Evolutionary conservation across 2,113 vertebrate species (phyloP), one percentile per base, ranked within the genome.

Genomic region (Apus apus): DNA sequence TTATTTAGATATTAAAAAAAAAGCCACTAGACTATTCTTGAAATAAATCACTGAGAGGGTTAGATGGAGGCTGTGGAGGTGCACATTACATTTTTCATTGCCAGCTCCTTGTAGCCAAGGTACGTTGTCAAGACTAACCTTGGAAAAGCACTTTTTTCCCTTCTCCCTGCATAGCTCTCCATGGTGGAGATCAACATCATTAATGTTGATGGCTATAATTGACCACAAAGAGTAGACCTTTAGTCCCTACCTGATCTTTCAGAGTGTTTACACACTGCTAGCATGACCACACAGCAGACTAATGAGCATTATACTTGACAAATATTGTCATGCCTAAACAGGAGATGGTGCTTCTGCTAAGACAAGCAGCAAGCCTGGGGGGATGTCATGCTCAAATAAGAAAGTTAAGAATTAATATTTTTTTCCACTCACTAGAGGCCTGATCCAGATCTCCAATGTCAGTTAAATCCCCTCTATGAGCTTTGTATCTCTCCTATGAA

Each of bases 181-280:
- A 13, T 34, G 89, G 86, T 93, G 90, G 90, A n/a, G n/a, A n/a
- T n/a, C n/a, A n/a, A n/a, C 82, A 89, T 94, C 87, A 45, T 96
- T 96, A 97, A 88, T 72, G 94, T 80, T 93, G 90, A 86, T 90
- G 92, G 90, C 94, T 78, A 9, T 91, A 96, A 97, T 70, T 93
- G 89, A 95, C 92, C 92, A 94, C 92, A 88, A 85, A 95, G 91
- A 87, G 71, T 84, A 94, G 95, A 87, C 90, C 93, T 95, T 96
- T 93, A 57, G 90, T 86, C 84, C 81, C 77, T 57, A 85, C 92
- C 90, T 95, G 94, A 85, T 93, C 89, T 94, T 57, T 65, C 73
- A 6, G 32, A 25, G 94, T 72, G 92, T 93, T 95, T 90, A 81
- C 87, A 25, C 83, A 57, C 90, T 92, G 76, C 83, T 61, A 50